Base-by-base conservation (phyloP, 2,888 invertebrate species). In the Vesta saturnalis region DNA sequence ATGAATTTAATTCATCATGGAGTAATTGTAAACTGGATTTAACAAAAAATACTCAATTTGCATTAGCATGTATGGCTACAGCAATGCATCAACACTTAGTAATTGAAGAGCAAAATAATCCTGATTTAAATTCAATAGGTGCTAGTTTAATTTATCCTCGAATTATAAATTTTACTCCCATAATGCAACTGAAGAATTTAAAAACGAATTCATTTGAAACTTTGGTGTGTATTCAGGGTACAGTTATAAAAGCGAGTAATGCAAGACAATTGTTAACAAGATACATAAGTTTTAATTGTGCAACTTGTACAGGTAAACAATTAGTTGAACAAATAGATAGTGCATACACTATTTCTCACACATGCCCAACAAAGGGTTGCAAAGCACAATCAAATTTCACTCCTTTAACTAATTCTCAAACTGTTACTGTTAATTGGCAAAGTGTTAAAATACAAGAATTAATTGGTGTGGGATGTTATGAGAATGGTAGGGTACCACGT, bases 361-460 rank as follows among this genome's bases (percentile, higher is more conserved):
- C 84, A 74, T 91, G 91, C 76, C 82, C 86, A 65, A 86, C 85
- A 0, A 76, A 77, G 67, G 87, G 87, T 68, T 90, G 92, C 69
- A 84, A 85, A 57, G 82, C 86, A 19, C 86, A 88, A 15, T 86
- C 87, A n/a, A 89, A 88, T 77, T 92, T 92, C 83, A 85, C 86
- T 63, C 87, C 90, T 0, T 76, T 89, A 39, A 86, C 89, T 67
- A 87, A 88, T 52, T 94, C 94, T 0, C 86, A 88, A 0, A 94
- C 94, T 1, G 89, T 88, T 75, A 93, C 94, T 5, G 87, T 91
- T 22, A 91, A 92, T 76, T 92, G 91, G 85, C 96, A 97, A 85
- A 89, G 89, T 14, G 88, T 96, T 60, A 91, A 93, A 78, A 85
- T 97, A 67, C 94, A 95, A 82, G 96, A 97, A 83, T 89, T 92